phyloP scores from a whole-genome alignment of 2,113 vertebrate genomes.

The Grantiella picta region DNA sequence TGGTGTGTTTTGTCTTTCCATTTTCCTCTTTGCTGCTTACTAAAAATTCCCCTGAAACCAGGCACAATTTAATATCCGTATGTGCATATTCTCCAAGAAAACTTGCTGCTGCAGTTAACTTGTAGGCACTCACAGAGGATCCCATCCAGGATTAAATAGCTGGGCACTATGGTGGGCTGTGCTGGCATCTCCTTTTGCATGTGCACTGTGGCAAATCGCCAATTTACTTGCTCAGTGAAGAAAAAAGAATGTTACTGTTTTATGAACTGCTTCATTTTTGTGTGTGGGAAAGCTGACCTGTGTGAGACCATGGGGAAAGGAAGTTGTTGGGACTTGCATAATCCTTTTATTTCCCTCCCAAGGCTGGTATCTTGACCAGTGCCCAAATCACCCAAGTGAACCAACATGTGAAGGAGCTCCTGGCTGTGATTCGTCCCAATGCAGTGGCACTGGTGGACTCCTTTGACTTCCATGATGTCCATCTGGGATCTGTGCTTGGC shows the following conservation, averaged over 20 bases:
- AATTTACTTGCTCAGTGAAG: neutral
- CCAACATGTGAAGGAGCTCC: slow-evolving; percentile 81
- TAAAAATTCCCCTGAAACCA: neutral
- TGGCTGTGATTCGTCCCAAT: slow-evolving; percentile 82
- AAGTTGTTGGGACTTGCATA: neutral
- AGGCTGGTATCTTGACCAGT: slow-evolving; percentile 84
- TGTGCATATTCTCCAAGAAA: neutral
- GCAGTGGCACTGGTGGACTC: slow-evolving; percentile 90
- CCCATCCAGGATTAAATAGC: neutral
- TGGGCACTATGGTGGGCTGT: neutral
- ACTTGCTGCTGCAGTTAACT: neutral
- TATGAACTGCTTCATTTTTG: neutral
- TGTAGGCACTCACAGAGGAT: neutral
- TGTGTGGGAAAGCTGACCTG: neutral
- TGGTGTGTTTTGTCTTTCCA: neutral
- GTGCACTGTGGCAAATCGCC: neutral
- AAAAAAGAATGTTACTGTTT: neutral
- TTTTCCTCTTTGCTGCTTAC: neutral
- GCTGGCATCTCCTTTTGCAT: neutral
- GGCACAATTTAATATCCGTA: neutral
- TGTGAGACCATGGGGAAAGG: neutral
- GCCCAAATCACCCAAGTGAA: slow-evolving; percentile 83
- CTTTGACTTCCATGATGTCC: slow-evolving; percentile 84
- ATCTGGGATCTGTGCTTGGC: slow-evolving; percentile 88
- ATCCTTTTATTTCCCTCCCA: neutral